Evolutionary conservation across 1,140 invertebrate genomes (phyloP), one percentile per base, ranked within the genome.

Genomic region (Colletes latitarsis): DNA sequence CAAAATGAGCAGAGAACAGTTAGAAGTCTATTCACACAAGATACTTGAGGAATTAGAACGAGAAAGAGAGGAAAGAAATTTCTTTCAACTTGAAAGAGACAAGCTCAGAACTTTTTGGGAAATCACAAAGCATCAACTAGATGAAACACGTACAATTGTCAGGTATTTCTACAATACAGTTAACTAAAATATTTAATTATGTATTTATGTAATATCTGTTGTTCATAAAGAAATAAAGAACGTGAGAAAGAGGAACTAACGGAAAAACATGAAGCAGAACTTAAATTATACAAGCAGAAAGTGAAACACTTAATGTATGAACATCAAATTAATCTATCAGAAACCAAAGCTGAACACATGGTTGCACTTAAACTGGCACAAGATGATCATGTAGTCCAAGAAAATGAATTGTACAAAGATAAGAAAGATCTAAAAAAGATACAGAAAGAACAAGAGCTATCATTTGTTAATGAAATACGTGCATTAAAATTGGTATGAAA

Each of bases 51-150:
- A 99, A 93, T 94, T 99, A 90, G 98, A 99, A 89, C 95, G 97
- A 63, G 98, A 99, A 93, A 94, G 98, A 86, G 98, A 99, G 93
- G 98, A 99, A 92, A 94, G 98, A 84, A 99, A 99, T 92, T 99
- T 97, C 90, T 99, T 99, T 88, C 98, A 99, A 94, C 91, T 99
- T 69, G 98, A 99, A 93, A 94, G 98, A 85, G 98, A 99, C 91
- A 98, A 98, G 93, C 95, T 99, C 17, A 95, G 97, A 82, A 98
- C 97, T 46, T 98, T 98, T 93, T 99, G 98, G 98, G 98, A 99
- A 92, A 97, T 98, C 64, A 97, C 97, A 1, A 95, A 96, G 85
- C 95, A 96, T 84, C 96, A 98, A 90, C 91, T 98, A 9, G 96
- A 98, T 81, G 97, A 98, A 93, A 95, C 95, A 41, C 96, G 96